These are phyloP conservation scores for Pseudochromis fuscus DNA, from an alignment of 2,797 vertebrate species.

Conservation along the genomic window DNA sequence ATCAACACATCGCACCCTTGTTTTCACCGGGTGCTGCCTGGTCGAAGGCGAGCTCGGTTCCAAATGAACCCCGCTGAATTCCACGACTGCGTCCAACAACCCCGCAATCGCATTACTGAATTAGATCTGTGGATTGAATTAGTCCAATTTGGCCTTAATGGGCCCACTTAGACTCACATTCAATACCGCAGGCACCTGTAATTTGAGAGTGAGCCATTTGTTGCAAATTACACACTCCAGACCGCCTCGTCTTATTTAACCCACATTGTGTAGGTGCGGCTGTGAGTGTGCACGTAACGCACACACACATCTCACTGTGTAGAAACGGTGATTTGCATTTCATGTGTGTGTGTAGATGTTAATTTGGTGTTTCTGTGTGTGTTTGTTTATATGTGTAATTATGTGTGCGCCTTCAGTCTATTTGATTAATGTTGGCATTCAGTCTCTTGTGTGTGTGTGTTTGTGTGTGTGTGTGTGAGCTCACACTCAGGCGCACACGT, in stretches of 20 bases:
- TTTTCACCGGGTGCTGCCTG: neutral
- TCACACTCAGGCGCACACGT: slow-evolving; percentile 27
- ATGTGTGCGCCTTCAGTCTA: slow-evolving; percentile 50
- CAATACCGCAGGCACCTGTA: slow-evolving; percentile 69
- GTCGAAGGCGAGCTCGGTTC: neutral
- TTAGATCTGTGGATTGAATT: slow-evolving; percentile 75
- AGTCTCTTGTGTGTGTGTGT: slow-evolving; percentile 35
- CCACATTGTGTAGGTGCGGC: slow-evolving; percentile 35
- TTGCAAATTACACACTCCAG: slow-evolving; percentile 67
- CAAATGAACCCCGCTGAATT: slow-evolving; percentile 40
- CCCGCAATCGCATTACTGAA: slow-evolving; percentile 46
- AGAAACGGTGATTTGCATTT: slow-evolving; percentile 25
- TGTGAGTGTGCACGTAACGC: slow-evolving; percentile 4
- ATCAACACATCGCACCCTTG: slow-evolving; percentile 1
- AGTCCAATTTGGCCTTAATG: slow-evolving; percentile 75
- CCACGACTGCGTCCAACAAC: slow-evolving; percentile 43
- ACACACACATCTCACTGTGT: neutral
- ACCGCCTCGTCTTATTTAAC: slow-evolving; percentile 56
- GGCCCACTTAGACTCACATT: slow-evolving; percentile 67
- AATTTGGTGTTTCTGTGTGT: slow-evolving; percentile 51
- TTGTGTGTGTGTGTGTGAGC: slow-evolving; percentile 35
- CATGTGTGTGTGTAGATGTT: slow-evolving; percentile 43
- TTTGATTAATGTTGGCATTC: slow-evolving; percentile 67
- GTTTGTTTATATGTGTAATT: slow-evolving; percentile 73
- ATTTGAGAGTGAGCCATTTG: slow-evolving; percentile 70